Evolutionary conservation across 2,113 vertebrate genomes (phyloP), one percentile per base, ranked within the genome.

Genomic region (Thunnus thynnus): DNA sequence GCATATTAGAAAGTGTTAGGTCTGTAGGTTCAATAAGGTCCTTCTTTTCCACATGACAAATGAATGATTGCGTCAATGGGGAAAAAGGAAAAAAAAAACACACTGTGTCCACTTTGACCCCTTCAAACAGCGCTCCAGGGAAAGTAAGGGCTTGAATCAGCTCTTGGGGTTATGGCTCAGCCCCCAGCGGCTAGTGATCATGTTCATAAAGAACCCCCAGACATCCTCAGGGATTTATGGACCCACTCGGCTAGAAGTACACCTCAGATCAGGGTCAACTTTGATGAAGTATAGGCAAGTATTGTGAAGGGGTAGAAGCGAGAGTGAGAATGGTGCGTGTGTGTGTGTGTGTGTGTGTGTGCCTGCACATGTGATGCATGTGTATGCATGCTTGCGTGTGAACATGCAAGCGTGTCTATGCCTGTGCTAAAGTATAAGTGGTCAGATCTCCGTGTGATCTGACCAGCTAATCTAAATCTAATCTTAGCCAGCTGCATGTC

Each of bases 401-500:
- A 74, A 75, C 76, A 77, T 77, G 57, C 50, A 1, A 71, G 67
- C 25, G 52, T 56, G 87, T 78, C 80, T 80, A 70, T 55, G 80
- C 44, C 67, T 3, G 8, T 50, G 72, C 72, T 79, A 63, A 86
- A 84, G 67, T 60, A 65, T 44, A 66, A 76, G 77, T 72, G 85
- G 69, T 73, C 67, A 83, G 62, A 68, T 58, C 61, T 72, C 57
- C 17, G 32, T 77, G 88, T 66, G 64, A 78, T 80, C 48, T 62
- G 66, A 74, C 58, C 61, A 57, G 62, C 80, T 90, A 80, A 87
- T 90, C 86, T 55, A 69, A 68, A 79, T 89, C 82, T 92, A 91
- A 94, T 94, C 85, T 86, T 25, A 73, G 76, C 87, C 94, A 94
- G 89, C 91, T 93, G 92, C 85, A 84, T 56, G 76, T 72, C 67